Evolutionary conservation across 2,888 invertebrate genomes (phyloP), one percentile per base, ranked within the genome.

Genomic region (Tetranychus truncatus): DNA sequence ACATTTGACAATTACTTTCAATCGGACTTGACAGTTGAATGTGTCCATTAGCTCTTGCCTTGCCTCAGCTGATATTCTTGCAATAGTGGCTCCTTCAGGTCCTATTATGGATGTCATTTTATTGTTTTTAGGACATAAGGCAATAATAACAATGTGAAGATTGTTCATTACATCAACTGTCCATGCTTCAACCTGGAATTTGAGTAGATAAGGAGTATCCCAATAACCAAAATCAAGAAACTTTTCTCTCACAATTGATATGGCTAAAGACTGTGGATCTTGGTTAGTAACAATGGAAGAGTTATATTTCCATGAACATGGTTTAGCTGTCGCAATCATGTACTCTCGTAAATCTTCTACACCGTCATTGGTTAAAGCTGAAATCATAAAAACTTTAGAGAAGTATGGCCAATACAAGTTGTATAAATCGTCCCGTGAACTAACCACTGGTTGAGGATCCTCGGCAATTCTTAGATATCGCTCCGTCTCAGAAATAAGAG

Each of bases 311-410:
- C 91, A 91, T 18, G 85, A 81, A 0, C 86, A 85, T 0, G 87
- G 84, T 81, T 87, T 87, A 0, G 93, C 89, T 77, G 86, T 85
- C 76, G 84, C 84, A 44, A 89, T 80, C 6, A 92, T 84, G 81
- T 90, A 91, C 77, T 88, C 90, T 84, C 87, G 87, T 45, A 93
- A 84, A 79, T 88, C 88, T 46, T 86, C 84, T 1, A 91, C 83
- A 1, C 92, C 92, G 83, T 88, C 88, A 34, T 89, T 89, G 75
- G 87, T 87, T 45, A 92, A 82, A 0, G 94, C 90, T 9, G 95
- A 95, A n/a, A 93, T 87, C 86, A 95, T 88, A 82, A 97, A 97
- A 11, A 96, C 89, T 81, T 91, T 88, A 45, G 87, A 86, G 83
- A 99, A 99, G 78, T 89, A 82, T n/a, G 87, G 86, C 89, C 90